These are phyloP conservation scores for Lycopodina hypogea DNA, from an alignment of 37 sponge, comb jelly and placozoan genomes.

Conservation along the genomic window DNA sequence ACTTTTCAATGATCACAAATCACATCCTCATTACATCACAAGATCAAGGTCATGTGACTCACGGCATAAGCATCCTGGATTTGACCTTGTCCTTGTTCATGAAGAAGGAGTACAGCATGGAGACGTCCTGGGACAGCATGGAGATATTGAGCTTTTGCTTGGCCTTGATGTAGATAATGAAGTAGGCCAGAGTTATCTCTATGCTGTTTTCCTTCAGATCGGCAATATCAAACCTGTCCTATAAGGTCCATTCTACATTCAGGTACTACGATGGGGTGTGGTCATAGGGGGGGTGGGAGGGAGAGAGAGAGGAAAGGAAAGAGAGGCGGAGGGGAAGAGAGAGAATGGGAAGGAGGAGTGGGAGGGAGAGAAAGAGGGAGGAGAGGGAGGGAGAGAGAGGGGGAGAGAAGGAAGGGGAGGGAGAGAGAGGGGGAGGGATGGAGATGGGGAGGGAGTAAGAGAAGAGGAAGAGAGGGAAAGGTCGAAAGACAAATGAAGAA, in stretches of 20 bases:
- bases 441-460: too few relatives aligned
- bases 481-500: not conserved
- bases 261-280: constrained; percentile 54
- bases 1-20: too few relatives aligned
- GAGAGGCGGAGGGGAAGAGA: not conserved
- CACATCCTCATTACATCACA: not conserved
- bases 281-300: not conserved
- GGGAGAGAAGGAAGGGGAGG: too few relatives aligned
- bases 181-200: constrained; percentile 84
- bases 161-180: constrained; percentile 72
- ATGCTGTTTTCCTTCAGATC: constrained; percentile 61
- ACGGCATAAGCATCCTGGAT: constrained; percentile 82
- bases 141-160: constrained; percentile 83
- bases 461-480: too few relatives aligned
- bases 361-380: too few relatives aligned
- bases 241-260: constrained; percentile 87
- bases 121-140: constrained; percentile 94
- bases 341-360: too few relatives aligned
- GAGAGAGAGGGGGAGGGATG: too few relatives aligned
- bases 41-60: constrained; percentile 30
- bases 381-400: too few relatives aligned
- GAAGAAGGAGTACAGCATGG: constrained; percentile 97
- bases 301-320: not conserved
- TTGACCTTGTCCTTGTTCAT: constrained; percentile 69
- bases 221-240: constrained; percentile 90